A percentile compares a stretch with the other conserved stretches of the same genome.
Evolutionary conservation across 2,797 vertebrate genomes (phyloP).

Genomic region (Megaceryle alcyon): DNA sequence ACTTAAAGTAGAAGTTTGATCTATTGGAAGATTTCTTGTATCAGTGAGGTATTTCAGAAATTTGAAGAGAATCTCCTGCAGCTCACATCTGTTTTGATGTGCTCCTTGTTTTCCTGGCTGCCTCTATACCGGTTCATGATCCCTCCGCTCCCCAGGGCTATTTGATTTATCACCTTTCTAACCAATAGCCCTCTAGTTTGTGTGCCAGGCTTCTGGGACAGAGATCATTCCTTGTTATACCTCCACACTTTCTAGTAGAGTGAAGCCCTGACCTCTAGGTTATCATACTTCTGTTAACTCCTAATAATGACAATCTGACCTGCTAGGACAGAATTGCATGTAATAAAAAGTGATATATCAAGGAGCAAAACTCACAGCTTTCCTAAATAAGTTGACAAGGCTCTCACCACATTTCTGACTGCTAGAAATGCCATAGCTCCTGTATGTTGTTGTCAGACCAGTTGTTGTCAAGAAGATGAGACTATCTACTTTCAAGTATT

Average conservation of each 20-base stretch:
- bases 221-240: background rate
- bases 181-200: background rate
- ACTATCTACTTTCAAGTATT: background rate
- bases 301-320: background rate
- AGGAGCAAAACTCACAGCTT: background rate
- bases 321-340: background rate
- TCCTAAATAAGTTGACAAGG: background rate
- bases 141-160: background rate
- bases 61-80: background rate
- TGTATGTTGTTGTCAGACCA: background rate
- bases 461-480: background rate
- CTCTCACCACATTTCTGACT: background rate
- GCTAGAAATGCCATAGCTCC: background rate
- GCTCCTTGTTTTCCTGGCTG: background rate
- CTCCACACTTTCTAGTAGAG: background rate
- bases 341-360: background rate
- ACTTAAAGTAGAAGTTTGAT: background rate
- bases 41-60: background rate
- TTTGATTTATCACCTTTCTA: background rate
- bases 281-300: background rate
- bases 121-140: background rate
- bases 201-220: background rate
- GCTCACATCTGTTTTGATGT: background rate
- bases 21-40: background rate
- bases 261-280: background rate